A percentile compares a stretch with the other conserved stretches of the same genome.
Conservation (phyloP, 2,113 vertebrate species). For the Cephalopterus ornatus region DNA sequence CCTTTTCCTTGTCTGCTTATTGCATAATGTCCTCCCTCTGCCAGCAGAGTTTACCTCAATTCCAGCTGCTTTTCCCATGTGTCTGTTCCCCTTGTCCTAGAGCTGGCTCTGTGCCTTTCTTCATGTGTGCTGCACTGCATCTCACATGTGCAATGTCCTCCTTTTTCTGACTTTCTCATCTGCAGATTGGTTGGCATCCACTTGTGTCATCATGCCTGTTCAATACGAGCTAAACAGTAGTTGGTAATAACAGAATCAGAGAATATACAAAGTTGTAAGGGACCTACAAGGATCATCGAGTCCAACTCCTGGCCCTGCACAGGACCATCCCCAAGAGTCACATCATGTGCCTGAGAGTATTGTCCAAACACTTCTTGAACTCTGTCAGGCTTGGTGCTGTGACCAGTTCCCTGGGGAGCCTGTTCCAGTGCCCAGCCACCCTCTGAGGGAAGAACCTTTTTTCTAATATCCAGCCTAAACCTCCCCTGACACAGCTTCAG, state of each 20-base stretch:
- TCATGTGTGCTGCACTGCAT: neutral
- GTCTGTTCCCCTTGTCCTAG: neutral
- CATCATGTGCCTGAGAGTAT: neutral
- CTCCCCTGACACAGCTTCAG: neutral
- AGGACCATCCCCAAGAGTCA: neutral
- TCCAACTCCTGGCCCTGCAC: neutral
- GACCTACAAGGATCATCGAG: neutral
- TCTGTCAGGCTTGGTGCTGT: neutral
- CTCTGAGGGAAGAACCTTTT: neutral
- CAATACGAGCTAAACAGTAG: neutral
- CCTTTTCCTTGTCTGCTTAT: neutral
- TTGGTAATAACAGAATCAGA: neutral
- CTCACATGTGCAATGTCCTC: neutral
- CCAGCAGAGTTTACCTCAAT: neutral
- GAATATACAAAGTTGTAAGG: neutral
- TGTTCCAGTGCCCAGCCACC: neutral
- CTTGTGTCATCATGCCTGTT: neutral
- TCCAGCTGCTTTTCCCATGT: neutral
- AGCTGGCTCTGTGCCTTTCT: neutral
- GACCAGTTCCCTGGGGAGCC: neutral
- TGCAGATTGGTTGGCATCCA: neutral
- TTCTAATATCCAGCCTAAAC: neutral
- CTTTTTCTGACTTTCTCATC: neutral
- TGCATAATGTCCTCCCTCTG: neutral
- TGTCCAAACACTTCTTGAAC: neutral